Base-by-base conservation (phyloP, 2,113 vertebrate genomes). In the Tragelaphus strepsiceros region DNA sequence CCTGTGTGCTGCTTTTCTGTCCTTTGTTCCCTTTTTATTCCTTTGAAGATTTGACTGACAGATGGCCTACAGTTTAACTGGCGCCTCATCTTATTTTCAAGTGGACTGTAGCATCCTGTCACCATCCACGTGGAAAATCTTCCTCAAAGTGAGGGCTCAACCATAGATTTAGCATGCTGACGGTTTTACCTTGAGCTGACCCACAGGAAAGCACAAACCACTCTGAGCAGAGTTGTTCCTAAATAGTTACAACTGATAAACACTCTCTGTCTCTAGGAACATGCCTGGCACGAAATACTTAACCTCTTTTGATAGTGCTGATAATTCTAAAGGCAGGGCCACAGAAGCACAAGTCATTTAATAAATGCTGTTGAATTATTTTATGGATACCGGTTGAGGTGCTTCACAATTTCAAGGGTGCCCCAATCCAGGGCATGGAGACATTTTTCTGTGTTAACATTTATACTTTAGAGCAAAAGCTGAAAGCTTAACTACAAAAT, bases 401-500 rank as follows among this genome's bases (percentile, higher is more conserved):
- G 35, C 32, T 90, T 91, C 24, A 67, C 7, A 58, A 7, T 59
- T 59, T 82, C 16, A 54, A 1, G 61, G 32, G 6, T 49, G 87
- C 90, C 82, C 35, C 96, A 59, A 90, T 14, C 51, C 5, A 87
- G 35, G 49, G 30, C 39, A 24, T 87, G 51, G 62, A 71, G 67
- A 77, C 14, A 53, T 35, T 67, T 89, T 9, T 64, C 35, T 86
- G 15, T 83, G 67, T 78, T 90, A 91, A 58, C 74, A 54, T 97
- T 88, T 90, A 46, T 87, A 58, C 6, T 62, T 59, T 51, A 89
- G 77, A 49, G 16, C 59, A 90, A 96, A 97, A 87, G 17, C 84
- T 80, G 39, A 96, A 89, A 39, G 26, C 58, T 95, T 95, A 83
- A 80, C 51, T 81, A 82, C 26, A 82, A 84, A 97, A 64, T 49